A percentile compares a stretch with the other conserved stretches of the same genome.
These are phyloP conservation scores for Xenus cinereus DNA, from an alignment of 2,113 vertebrate genomes.

Conservation along the genomic window DNA sequence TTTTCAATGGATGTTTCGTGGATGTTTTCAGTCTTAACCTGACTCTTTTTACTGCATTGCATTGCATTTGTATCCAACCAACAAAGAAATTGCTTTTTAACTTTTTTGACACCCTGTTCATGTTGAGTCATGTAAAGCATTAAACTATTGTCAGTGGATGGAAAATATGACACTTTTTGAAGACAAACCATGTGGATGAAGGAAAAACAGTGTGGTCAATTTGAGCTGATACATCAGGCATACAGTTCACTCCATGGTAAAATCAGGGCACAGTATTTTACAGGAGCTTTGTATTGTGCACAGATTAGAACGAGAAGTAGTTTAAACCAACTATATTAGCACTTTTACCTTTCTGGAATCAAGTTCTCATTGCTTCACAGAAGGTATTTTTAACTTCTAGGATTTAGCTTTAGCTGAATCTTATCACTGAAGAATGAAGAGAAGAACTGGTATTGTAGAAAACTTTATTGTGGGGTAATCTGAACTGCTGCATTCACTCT, in stretches of 20 bases:
- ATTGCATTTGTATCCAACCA: neutral
- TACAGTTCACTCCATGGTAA: neutral
- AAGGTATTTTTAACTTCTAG: neutral
- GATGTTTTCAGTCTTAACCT: neutral
- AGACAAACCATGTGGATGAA: neutral
- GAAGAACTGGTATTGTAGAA: neutral
- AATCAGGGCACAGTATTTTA: neutral
- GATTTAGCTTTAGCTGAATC: neutral
- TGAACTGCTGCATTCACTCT: neutral
- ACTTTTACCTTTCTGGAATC: neutral
- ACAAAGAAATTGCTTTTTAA: neutral
- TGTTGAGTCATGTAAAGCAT: neutral
- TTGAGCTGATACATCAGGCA: neutral
- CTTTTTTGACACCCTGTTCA: neutral
- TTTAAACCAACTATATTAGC: neutral
- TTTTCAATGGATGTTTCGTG: no score
- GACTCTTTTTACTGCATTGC: neutral
- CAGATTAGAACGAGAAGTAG: neutral
- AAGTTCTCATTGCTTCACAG: neutral
- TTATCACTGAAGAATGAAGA: neutral
- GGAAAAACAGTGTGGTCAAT: neutral
- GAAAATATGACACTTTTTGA: neutral
- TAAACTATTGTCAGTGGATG: neutral
- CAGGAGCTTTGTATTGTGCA: neutral
- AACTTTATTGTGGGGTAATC: neutral